Base-by-base conservation (phyloP, 2,888 invertebrate species). In the Chirona hameri region DNA sequence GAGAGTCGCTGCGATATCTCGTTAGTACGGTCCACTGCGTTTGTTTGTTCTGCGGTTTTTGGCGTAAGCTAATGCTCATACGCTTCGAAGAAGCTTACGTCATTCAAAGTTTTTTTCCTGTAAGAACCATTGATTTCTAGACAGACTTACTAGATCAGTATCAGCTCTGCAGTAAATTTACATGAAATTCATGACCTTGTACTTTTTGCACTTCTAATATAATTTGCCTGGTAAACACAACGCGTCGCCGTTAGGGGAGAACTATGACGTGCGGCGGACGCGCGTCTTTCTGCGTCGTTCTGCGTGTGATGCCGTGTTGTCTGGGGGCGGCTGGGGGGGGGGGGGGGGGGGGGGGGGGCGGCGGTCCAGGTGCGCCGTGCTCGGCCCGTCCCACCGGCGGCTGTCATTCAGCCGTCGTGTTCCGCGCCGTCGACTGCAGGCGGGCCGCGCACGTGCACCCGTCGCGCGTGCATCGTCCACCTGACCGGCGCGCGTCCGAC, bases 401-500 rank as follows among this genome's bases (percentile, higher is more conserved):
- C 65, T n/a, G 65, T 65, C n/a, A 24, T 10, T 65, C 27, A 65
- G n/a, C n/a, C 65, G 27, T 24, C 60, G 60, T 60, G 60, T 60
- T 24, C 60, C n/a, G n/a, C 65, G 65, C 65, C 65, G 65, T 10
- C 65, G 65, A n/a, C n/a, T 10, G 65, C 65, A n/a, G 65, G n/a
- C 65, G n/a, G 65, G 52, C 52, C 65, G n/a, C 65, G 65, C 57
- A 24, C 65, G 65, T 65, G 65, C 65, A 60, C n/a, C 65, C 65
- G 27, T 18, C 65, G 65, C 65, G n/a, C 65, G 65, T 65, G 65
- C 65, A 60, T 24, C 65, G 65, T 9, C n/a, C 65, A 60, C 60
- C 60, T 60, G 60, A 60, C 24, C 60, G 60, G 60, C 60, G 21
- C 60, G 39, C 24, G 60, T 21, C 60, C 60, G 24, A 18, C 60